A percentile compares a stretch with the other conserved stretches of the same genome.
Conservation (phyloP, 2,888 invertebrate genomes). For the Nephrotoma guestfalica region DNA sequence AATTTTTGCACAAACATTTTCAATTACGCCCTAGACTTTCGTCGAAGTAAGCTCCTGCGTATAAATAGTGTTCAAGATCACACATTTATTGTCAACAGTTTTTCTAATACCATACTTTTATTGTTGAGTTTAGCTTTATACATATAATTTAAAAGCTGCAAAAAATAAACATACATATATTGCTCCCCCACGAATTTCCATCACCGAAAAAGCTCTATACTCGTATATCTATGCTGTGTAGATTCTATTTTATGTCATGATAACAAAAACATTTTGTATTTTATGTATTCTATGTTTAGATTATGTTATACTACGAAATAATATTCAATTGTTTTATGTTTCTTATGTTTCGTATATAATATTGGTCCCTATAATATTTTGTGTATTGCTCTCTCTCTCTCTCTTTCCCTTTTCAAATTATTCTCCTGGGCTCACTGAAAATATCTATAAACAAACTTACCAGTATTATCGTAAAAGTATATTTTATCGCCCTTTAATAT, state of each 20-base stretch:
- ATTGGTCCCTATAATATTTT: neutral
- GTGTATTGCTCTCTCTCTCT: neutral
- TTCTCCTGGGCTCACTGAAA: neutral
- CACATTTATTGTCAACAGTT: neutral
- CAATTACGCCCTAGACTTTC: neutral
- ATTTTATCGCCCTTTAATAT: neutral
- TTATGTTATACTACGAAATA: neutral
- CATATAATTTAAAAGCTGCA: neutral
- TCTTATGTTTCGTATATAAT: neutral
- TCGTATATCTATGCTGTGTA: neutral
- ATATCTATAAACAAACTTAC: neutral
- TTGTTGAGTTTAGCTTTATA: neutral
- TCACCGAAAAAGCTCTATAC: neutral
- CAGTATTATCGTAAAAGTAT: neutral
- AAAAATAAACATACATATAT: neutral
- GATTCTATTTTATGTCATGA: neutral
- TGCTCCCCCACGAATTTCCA: neutral
- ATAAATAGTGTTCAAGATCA: too few species aligned
- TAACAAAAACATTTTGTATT: neutral
- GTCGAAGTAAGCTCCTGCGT: neutral
- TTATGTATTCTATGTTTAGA: neutral
- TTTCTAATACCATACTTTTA: neutral
- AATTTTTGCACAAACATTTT: neutral
- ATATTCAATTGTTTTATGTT: neutral
- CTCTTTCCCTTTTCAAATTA: neutral